Base-by-base conservation (phyloP, 2,113 vertebrate genomes). In the Andinoacara biseriatus region DNA sequence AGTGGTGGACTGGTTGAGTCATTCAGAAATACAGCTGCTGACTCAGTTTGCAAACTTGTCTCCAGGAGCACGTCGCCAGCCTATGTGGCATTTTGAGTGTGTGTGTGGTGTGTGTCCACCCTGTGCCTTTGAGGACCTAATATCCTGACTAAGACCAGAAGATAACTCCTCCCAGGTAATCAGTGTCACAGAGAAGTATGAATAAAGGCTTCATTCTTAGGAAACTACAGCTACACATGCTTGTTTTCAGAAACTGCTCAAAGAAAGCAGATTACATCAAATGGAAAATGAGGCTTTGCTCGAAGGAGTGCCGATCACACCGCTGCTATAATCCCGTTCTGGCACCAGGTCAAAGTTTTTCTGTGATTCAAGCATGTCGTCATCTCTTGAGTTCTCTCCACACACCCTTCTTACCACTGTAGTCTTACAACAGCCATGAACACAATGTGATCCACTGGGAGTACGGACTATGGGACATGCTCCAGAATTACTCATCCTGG, bases 1-100 rank as follows among this genome's bases (percentile, higher is more conserved):
- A 79, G 83, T 35, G 83, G 91, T 84, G 78, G 84, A 87, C 67
- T 61, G 82, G 82, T 90, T 94, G 93, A 94, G 80, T 94, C 92
- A 94, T 77, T 90, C 49, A 87, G 74, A 87, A 92, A 90, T 86
- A 89, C 82, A 81, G 92, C 90, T 86, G 91, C 90, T 94, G 93
- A 94, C 89, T 94, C 91, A 93, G 85, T 91, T 86, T 84, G 80
- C 77, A 90, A 90, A 89, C 85, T 86, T 56, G 75, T 78, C 78
- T 92, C 83, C 60, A 61, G 72, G 65, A 93, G 85, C 13, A 90
- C 49, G 59, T 80, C 52, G 26, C 54, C 78, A 67, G 54, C 62
- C 14, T 63, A 24, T 84, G 74, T 78, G 78, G 78, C 59, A 74
- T 80, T 74, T 54, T 57, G 17, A 54, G 38, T 14, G 5, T 80